Evolutionary conservation across 2,888 invertebrate genomes (phyloP), one percentile per base, ranked within the genome.

Genomic region (Oxytorus armatus): DNA sequence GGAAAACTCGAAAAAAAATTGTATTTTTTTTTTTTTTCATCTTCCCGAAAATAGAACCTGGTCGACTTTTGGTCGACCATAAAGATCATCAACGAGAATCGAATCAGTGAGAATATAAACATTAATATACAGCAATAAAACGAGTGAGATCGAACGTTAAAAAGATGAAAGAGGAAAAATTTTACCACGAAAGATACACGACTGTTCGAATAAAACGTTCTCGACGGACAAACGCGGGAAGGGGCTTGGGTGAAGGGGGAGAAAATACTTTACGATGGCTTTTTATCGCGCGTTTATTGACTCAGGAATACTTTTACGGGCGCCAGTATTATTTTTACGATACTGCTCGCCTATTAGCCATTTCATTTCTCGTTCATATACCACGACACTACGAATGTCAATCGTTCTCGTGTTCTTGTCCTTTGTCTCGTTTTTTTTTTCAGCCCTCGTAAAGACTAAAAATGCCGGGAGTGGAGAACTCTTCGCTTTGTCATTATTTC

Each of bases 231-330:
- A 14, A 36, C 29, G 33, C 10, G 42, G 14, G 51, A 39, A 18
- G 14, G 25, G 33, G 16, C 10, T 16, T 21, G 18, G 10, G 11
- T 44, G 14, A 25, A n/a, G n/a, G 23, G 7, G 61, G 25, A 29
- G 25, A 49, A 59, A 59, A 66, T 70, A 79, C 82, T 86, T 86
- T 84, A 86, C 78, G 85, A 75, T 63, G 59, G 49, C 53, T 55
- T 80, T 87, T 85, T 85, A 85, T 86, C 79, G 82, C 49, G 73
- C 57, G 78, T 81, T 85, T 86, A 86, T 86, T 85, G 85, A 85
- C 84, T 82, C 69, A 69, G 72, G 74, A 83, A 84, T 85, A 83
- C 74, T 83, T 86, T 85, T 81, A 84, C 81, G 82, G 74, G 68
- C 44, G 73, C 76, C 51, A 57, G 78, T 81, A 84, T 86, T 84